Percentiles rank a stretch among this genome's conserved stretches.
phyloP scores from a whole-genome alignment of 2,113 vertebrate genomes.

The Pogonocichla stellata region DNA sequence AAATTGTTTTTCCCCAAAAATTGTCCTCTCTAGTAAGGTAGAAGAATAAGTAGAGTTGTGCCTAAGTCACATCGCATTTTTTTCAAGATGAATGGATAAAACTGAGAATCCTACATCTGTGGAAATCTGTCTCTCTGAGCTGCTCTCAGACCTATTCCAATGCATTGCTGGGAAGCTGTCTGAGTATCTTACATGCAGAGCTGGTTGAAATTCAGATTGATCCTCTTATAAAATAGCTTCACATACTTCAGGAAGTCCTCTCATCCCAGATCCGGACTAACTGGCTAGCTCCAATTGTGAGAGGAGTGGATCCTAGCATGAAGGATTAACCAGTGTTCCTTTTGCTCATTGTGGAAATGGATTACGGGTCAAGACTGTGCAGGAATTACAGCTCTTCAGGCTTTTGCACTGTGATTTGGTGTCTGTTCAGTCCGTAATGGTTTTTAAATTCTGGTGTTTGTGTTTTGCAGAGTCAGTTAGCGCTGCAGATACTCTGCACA shows the following conservation, averaged over 20 bases:
- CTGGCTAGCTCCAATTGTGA: not conserved
- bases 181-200: not conserved
- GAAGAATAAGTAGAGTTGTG: not conserved
- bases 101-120: not conserved
- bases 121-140: not conserved
- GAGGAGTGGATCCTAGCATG: not conserved
- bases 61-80: not conserved
- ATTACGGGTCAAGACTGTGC: rapidly evolving
- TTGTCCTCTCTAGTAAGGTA: not conserved
- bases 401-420: not conserved
- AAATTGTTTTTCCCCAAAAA: too few relatives aligned
- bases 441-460: not conserved
- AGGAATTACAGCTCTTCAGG: not conserved
- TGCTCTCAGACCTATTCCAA: not conserved
- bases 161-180: not conserved
- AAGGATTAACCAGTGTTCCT: not conserved
- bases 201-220: not conserved
- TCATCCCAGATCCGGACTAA: not conserved
- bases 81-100: not conserved
- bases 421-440: not conserved
- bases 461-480: not conserved
- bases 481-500: not conserved
- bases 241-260: not conserved
- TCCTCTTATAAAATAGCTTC: not conserved
- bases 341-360: not conserved